A percentile compares a stretch with the other conserved stretches of the same genome.
Evolutionary conservation across 30 jellyfish, hydroid and myxozoan genomes (phyloP).

Genomic region (Pseudorhiza aurosa): DNA sequence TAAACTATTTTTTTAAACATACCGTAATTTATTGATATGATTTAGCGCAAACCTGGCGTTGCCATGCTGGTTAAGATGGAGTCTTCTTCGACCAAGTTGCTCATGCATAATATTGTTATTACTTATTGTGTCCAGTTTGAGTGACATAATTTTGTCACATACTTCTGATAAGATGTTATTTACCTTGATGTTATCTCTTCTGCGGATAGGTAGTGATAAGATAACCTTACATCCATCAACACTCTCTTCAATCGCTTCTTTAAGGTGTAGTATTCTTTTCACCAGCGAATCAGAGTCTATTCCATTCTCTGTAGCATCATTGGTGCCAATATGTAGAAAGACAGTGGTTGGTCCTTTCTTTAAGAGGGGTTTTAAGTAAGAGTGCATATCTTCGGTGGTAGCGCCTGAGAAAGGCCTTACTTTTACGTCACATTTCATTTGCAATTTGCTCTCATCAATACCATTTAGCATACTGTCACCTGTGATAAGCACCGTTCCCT

Average conservation of each 20-base stretch:
- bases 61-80: conserved; percentile 17
- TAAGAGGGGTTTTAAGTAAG: not conserved
- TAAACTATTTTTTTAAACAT: not conserved
- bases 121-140: conserved; percentile 1
- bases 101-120: conserved; percentile 4
- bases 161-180: conserved; percentile 1
- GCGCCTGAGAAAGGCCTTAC: conserved; percentile 12
- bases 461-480: conserved; percentile 12
- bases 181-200: conserved; percentile 13
- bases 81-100: conserved; percentile 22
- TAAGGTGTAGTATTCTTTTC: conserved; percentile 11
- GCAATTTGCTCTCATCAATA: conserved; percentile 16
- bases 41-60: conserved; percentile 4
- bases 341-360: not conserved
- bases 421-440: not conserved
- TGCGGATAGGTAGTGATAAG: not conserved
- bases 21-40: not conserved
- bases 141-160: not conserved
- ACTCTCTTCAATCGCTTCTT: not conserved
- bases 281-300: not conserved
- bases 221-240: conserved; percentile 5
- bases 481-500: conserved; percentile 4
- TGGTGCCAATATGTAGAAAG: conserved; percentile 1
- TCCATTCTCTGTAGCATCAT: conserved; percentile 19
- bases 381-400: conserved; percentile 9